phyloP scores from a whole-genome alignment of 2,113 vertebrate species.

The Phrynosoma platyrhinos region DNA sequence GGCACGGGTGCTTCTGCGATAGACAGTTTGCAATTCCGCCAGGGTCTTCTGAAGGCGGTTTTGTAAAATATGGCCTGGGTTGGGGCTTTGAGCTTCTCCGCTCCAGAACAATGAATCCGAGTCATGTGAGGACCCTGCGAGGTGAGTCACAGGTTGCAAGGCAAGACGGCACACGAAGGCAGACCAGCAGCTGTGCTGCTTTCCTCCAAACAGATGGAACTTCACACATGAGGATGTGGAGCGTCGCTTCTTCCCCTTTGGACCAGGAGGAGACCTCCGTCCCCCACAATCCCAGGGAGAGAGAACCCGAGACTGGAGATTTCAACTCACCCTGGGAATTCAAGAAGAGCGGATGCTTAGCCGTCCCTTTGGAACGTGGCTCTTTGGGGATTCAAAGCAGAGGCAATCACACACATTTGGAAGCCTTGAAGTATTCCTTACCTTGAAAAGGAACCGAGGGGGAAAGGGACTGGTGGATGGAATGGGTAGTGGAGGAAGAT shows the following conservation, averaged over 20 bases:
- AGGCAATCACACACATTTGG: too few relatives aligned
- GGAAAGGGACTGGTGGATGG: not conserved
- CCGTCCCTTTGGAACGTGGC: not conserved
- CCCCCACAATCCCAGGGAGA: not conserved
- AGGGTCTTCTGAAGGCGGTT: not conserved
- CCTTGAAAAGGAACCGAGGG: not conserved
- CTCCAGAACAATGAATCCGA: conserved; percentile 17
- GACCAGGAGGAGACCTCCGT: not conserved
- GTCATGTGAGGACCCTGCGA: conserved; percentile 16
- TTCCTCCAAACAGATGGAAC: not conserved
- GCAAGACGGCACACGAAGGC: not conserved
- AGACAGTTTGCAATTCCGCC: too few relatives aligned
- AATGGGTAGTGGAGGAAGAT: not conserved
- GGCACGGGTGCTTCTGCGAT: too few relatives aligned
- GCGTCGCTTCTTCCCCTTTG: not conserved
- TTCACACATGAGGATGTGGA: not conserved
- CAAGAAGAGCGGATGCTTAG: not conserved
- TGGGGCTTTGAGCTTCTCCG: not conserved
- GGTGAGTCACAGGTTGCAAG: conserved; percentile 33
- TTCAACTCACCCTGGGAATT: conserved; percentile 4
- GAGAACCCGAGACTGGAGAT: not conserved
- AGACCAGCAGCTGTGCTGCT: not conserved
- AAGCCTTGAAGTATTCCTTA: too few relatives aligned
- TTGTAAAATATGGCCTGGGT: not conserved
- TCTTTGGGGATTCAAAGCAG: not conserved